These are phyloP conservation scores for Lucilia sericata DNA, from an alignment of 1,140 invertebrate species.

Conservation along the genomic window DNA sequence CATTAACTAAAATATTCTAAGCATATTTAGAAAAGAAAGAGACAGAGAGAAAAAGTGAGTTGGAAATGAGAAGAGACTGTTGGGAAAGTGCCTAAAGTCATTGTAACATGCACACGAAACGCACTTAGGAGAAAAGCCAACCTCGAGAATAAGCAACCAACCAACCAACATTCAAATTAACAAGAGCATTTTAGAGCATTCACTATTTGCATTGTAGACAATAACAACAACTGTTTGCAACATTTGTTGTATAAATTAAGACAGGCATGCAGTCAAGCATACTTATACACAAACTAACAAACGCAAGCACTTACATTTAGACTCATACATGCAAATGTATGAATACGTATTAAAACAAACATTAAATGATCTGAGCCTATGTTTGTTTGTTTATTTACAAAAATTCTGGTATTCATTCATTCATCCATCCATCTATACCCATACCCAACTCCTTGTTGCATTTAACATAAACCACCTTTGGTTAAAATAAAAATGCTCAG, in stretches of 20 bases:
- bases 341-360: neutral
- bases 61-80: neutral
- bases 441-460: neutral
- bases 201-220: slow-evolving; percentile 13
- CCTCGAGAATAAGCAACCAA: neutral
- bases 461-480: slow-evolving; percentile 26
- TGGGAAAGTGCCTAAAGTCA: neutral
- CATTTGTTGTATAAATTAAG: slow-evolving; percentile 27
- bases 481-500: neutral
- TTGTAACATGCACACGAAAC: neutral
- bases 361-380: neutral
- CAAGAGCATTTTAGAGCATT: neutral
- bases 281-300: neutral
- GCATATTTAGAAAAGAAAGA: neutral
- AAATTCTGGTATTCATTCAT: neutral
- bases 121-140: neutral
- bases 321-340: no score
- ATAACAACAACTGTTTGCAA: neutral
- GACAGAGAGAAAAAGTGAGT: neutral
- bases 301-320: neutral
- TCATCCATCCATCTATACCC: neutral
- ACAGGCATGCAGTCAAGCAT: neutral
- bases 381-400: neutral
- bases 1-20: no score
- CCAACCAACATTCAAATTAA: slow-evolving; percentile 5